Conservation (phyloP, 2,888 invertebrate genomes). For the Microplitis deprimator region DNA sequence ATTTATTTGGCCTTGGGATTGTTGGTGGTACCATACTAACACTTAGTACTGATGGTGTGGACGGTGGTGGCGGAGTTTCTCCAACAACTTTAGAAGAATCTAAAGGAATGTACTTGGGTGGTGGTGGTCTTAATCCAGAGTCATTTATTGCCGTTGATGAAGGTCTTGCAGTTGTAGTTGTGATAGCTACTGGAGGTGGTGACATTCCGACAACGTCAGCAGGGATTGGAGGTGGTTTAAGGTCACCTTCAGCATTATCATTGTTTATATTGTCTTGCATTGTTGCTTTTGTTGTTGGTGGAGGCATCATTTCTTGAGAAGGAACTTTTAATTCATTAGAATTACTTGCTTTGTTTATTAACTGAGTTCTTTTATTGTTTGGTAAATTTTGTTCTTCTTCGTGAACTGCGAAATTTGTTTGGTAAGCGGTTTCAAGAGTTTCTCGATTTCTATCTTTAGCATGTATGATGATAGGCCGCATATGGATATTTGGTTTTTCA, state of each 20-base stretch:
- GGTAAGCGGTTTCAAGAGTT: conserved; percentile 58
- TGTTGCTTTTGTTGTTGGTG: conserved; percentile 54
- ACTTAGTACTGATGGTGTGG: conserved; percentile 52
- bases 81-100: conserved; percentile 53
- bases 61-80: conserved; percentile 53
- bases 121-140: conserved; percentile 60
- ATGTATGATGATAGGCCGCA: conserved; percentile 57
- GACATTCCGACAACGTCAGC: conserved; percentile 66
- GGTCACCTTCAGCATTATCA: conserved; percentile 53
- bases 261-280: conserved; percentile 52
- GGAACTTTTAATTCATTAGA: conserved; percentile 52
- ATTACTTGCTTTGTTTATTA: conserved; percentile 34
- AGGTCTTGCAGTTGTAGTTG: conserved; percentile 57
- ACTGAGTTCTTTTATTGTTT: conserved; percentile 5
- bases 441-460: conserved; percentile 55
- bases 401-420: conserved; percentile 62
- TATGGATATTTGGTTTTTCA: conserved; percentile 55
- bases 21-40: conserved; percentile 63
- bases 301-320: conserved; percentile 64
- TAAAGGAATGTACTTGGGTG: conserved; percentile 65
- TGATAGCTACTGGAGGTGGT: conserved; percentile 66
- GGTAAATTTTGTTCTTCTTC: conserved; percentile 43
- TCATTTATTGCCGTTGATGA: conserved; percentile 51
- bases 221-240: conserved; percentile 63
- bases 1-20: conserved; percentile 57